Evolutionary conservation across 2,888 invertebrate species (phyloP).

Genomic region (Leptinotarsa tumamoca): DNA sequence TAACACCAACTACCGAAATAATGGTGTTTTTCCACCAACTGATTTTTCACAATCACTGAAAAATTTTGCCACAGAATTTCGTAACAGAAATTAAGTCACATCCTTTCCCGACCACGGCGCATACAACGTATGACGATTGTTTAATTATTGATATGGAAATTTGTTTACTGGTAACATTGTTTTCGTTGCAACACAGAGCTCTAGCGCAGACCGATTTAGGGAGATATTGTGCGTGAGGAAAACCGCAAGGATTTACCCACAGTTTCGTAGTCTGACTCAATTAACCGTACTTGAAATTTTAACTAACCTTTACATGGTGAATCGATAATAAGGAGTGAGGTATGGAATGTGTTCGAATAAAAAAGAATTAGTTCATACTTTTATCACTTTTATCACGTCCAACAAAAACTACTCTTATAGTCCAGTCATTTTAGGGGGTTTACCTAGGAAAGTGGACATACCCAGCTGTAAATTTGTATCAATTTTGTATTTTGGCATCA

Average conservation of each 20-base stretch:
- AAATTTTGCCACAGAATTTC: neutral
- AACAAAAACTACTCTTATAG: no score
- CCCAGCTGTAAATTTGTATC: no score
- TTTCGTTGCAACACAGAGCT: neutral
- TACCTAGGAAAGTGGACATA: no score
- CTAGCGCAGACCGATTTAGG: neutral
- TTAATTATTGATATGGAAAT: slow-evolving; percentile 6
- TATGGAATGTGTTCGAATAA: neutral
- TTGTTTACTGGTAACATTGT: slow-evolving; percentile 12
- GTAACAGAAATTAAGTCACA: neutral
- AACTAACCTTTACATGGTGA: neutral
- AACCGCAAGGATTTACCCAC: slow-evolving; percentile 12
- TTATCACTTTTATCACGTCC: no score
- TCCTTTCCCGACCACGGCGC: neutral
- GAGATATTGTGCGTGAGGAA: neutral
- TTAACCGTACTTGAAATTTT: neutral
- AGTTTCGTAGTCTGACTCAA: neutral
- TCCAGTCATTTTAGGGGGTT: no score
- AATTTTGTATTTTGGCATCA: no score
- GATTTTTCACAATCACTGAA: neutral
- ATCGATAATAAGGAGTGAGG: neutral
- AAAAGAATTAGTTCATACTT: no score
- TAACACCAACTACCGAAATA: no score
- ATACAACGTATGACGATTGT: neutral
- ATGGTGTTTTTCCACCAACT: neutral